A percentile compares a stretch with the other conserved stretches of the same genome.
Evolutionary conservation across 2,113 vertebrate genomes (phyloP).

Genomic region (Toxotes jaculatrix): DNA sequence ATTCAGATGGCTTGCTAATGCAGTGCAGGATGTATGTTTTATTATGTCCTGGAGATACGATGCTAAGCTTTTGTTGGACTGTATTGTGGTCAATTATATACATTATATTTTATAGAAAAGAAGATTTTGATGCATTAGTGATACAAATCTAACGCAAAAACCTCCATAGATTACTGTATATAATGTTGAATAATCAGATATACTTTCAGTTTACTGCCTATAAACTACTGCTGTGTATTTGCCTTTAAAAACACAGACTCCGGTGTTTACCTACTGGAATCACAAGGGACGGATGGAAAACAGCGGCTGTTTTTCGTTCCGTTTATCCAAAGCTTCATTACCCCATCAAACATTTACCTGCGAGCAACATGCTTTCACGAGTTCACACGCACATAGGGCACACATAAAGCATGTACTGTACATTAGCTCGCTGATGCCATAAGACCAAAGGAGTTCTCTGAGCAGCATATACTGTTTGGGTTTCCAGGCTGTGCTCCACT

Average conservation of each 20-base stretch:
- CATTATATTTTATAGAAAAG: conserved; percentile 19
- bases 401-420: conserved; percentile 47
- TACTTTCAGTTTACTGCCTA: background rate
- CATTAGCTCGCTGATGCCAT: conserved; percentile 54
- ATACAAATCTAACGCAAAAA: conserved; percentile 7
- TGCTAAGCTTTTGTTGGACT: conserved; percentile 34
- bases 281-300: conserved; percentile 56
- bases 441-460: conserved; percentile 29
- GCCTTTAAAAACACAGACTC: conserved; percentile 25
- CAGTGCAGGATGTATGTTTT: conserved; percentile 40
- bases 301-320: conserved; percentile 59
- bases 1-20: conserved; percentile 19
- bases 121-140: background rate
- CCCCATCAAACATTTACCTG: conserved; percentile 85
- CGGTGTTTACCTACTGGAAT: conserved; percentile 51
- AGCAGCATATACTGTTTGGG: conserved; percentile 45
- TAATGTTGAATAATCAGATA: background rate
- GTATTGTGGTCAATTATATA: background rate
- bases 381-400: conserved; percentile 25
- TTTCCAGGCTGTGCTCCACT: conserved; percentile 54
- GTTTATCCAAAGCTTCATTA: conserved; percentile 80
- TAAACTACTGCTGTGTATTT: conserved; percentile 12
- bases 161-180: background rate
- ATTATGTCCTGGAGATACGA: conserved; percentile 33
- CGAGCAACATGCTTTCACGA: conserved; percentile 54